These are phyloP conservation scores for Ormyrus labotus DNA, from an alignment of 2,888 invertebrate genomes.

Conservation along the genomic window DNA sequence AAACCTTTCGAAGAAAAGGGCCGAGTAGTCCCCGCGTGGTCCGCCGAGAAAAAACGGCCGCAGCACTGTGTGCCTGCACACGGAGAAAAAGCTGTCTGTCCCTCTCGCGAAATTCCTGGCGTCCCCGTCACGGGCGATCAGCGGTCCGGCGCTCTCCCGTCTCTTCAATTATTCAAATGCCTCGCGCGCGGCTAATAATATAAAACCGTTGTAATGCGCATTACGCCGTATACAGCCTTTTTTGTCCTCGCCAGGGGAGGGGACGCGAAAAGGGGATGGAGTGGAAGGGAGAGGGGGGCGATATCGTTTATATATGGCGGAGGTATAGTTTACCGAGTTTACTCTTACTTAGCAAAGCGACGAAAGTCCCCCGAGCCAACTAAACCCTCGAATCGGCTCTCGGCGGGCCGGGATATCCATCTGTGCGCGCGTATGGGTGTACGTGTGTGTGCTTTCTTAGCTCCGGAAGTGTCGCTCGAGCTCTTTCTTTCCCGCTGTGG, in stretches of 20 bases:
- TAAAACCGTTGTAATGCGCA: slow-evolving; percentile 73
- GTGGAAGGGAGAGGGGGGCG: slow-evolving; percentile 19
- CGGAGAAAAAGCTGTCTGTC: neutral
- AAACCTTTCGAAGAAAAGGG: no score
- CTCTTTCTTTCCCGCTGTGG: neutral
- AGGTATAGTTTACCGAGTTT: no score
- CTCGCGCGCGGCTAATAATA: slow-evolving; percentile 68
- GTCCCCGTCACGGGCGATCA: slow-evolving; percentile 20
- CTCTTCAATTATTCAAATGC: slow-evolving; percentile 70
- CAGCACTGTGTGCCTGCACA: no score
- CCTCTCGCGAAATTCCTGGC: slow-evolving; percentile 29
- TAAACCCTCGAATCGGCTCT: slow-evolving; percentile 19
- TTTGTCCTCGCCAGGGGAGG: slow-evolving; percentile 56
- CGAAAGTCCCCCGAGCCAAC: neutral
- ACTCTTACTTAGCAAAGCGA: neutral
- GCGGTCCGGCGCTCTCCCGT: neutral
- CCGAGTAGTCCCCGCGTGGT: no score
- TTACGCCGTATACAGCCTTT: slow-evolving; percentile 58
- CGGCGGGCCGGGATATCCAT: no score
- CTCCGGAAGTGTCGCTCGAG: neutral
- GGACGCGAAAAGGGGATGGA: slow-evolving; percentile 50
- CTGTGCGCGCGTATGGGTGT: no score
- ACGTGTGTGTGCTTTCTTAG: no score
- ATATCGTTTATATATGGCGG: neutral
- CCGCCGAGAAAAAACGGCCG: no score